Percentiles rank a stretch among this genome's conserved stretches.
Evolutionary conservation across 2,797 vertebrate genomes (phyloP).

Genomic region (Anabacerthia variegaticeps): DNA sequence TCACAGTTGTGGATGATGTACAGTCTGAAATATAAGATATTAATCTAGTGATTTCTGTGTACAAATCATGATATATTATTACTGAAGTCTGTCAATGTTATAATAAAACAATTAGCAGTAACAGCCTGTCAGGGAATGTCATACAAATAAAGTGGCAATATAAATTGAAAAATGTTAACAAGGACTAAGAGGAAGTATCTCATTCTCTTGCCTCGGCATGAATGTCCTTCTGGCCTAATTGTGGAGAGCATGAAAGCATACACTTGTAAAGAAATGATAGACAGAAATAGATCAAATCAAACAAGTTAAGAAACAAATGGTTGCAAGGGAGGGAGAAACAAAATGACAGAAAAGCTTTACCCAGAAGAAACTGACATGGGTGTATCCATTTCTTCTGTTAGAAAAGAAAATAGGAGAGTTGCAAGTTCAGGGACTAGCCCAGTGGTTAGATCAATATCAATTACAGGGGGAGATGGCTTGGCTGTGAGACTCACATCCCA

Average conservation of each 20-base stretch:
- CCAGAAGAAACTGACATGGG: neutral
- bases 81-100: neutral
- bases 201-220: neutral
- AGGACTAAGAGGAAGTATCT: neutral
- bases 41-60: neutral
- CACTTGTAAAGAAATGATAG: neutral
- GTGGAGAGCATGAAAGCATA: neutral
- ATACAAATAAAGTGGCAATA: neutral
- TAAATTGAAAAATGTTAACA: neutral
- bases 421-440: neutral
- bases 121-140: neutral
- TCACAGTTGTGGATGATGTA: neutral
- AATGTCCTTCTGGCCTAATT: neutral
- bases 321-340: neutral
- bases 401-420: neutral
- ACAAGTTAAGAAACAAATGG: neutral
- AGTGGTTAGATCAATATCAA: constrained; percentile 23
- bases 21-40: neutral
- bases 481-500: neutral
- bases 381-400: neutral
- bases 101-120: neutral
- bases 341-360: neutral
- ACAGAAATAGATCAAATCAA: constrained; percentile 13
- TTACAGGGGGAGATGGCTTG: neutral
- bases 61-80: neutral